phyloP scores from a whole-genome alignment of 2,888 invertebrate genomes.

The Protodeltote pygarga region DNA sequence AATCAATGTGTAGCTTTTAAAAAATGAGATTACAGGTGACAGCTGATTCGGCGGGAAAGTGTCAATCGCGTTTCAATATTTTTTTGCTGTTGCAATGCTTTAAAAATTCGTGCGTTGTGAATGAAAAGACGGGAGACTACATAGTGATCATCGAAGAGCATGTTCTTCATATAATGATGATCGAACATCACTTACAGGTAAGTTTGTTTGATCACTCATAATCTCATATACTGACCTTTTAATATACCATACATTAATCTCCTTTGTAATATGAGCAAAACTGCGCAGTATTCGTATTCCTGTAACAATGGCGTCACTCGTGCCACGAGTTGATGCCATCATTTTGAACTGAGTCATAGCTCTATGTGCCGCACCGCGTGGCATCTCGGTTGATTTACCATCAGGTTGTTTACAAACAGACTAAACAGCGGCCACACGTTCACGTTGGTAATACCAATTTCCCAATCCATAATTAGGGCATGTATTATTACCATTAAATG shows the following conservation, averaged over 20 bases:
- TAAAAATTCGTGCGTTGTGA: too few relatives aligned
- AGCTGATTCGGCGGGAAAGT: too few relatives aligned
- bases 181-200: too few relatives aligned
- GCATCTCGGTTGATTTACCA: constrained; percentile 48
- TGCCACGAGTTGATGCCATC: constrained; percentile 66
- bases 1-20: too few relatives aligned
- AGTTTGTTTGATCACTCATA: too few relatives aligned
- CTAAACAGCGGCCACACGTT: constrained; percentile 10
- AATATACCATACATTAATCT: constrained; percentile 38
- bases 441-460: constrained; percentile 21
- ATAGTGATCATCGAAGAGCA: too few relatives aligned
- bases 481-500: constrained; percentile 6
- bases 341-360: constrained; percentile 67
- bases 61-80: too few relatives aligned
- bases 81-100: too few relatives aligned
- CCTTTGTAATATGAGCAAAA: constrained; percentile 38
- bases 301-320: constrained; percentile 50
- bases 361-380: constrained; percentile 44
- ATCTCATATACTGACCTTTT: constrained; percentile 43
- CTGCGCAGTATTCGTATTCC: constrained; percentile 57
- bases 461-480: constrained; percentile 12
- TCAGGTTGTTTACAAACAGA: constrained; percentile 72
- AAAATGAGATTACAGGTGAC: too few relatives aligned
- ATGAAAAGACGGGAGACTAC: too few relatives aligned
- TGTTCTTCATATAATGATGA: too few relatives aligned